phyloP scores from a whole-genome alignment of 2,113 vertebrate genomes.

The Ancistrus triradiatus region DNA sequence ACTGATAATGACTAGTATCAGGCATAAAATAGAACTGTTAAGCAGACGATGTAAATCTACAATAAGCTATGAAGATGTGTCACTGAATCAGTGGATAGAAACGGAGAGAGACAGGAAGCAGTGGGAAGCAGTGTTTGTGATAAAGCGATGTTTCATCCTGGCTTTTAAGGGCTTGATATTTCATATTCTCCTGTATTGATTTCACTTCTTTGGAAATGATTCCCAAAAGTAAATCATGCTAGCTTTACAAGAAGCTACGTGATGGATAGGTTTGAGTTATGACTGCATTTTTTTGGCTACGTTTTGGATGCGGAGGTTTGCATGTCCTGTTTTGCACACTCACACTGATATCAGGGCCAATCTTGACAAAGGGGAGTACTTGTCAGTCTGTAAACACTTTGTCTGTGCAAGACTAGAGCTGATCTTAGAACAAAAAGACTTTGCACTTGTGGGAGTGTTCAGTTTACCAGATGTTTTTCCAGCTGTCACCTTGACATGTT shows the following conservation, averaged over 20 bases:
- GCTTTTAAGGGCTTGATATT: slow-evolving; percentile 18
- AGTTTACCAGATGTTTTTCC: slow-evolving; percentile 52
- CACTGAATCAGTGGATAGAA: background rate
- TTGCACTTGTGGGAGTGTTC: slow-evolving; percentile 31
- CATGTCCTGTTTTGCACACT: slow-evolving; percentile 55
- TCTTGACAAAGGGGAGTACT: slow-evolving; percentile 41
- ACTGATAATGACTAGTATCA: too few species aligned
- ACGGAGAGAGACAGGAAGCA: background rate
- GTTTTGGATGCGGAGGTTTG: slow-evolving; percentile 44
- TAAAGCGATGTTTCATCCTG: slow-evolving; percentile 2
- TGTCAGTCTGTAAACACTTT: slow-evolving; percentile 51
- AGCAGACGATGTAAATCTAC: background rate
- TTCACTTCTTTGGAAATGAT: slow-evolving; percentile 46
- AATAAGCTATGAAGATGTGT: background rate
- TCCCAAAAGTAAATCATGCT: slow-evolving; percentile 50
- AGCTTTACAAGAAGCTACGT: slow-evolving; percentile 47
- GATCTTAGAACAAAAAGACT: slow-evolving; percentile 54
- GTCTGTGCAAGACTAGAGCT: slow-evolving; percentile 51
- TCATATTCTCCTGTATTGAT: slow-evolving; percentile 46
- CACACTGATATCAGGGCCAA: slow-evolving; percentile 41
- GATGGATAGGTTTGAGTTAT: slow-evolving; percentile 57
- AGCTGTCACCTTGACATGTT: slow-evolving; percentile 50
- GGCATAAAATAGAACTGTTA: too few species aligned
- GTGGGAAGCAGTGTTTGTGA: background rate
- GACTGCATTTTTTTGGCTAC: slow-evolving; percentile 42